Base-by-base conservation (phyloP, 1,140 invertebrate species). In the Bombus picipes region DNA sequence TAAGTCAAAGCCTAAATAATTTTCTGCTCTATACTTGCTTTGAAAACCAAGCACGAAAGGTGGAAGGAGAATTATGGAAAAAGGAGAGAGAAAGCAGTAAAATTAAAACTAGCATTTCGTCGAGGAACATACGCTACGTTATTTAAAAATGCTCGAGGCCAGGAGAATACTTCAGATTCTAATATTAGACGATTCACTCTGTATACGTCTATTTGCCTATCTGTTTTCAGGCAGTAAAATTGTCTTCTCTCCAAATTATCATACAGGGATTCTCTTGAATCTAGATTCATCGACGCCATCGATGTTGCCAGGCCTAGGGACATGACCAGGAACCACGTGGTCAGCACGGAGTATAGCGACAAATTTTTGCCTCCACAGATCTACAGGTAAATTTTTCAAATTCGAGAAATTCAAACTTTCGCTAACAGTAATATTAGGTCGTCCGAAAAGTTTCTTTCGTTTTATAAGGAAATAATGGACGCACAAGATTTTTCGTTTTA, bases 241-340 rank as follows among this genome's bases (percentile, higher is more conserved):
- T 34, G 13, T 43, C 25, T 65, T 70, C 39, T 53, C 10, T 22
- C 0, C 2, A 13, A 34, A 68, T 74, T 62, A 53, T 76, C 80
- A 81, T 71, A 57, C 47, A 57, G 68, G 10, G 28, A 66, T 88
- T 80, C 41, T 77, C 72, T 90, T 81, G 28, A 82, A 87, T 88
- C 83, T 86, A 96, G 95, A 90, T 96, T 94, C 83, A 88, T 95
- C 81, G 94, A 95, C 53, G 93, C 94, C 10, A 93, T 94, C n/a
- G 95, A 96, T 81, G 93, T 96, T 28, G 91, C 95, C 62, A 93
- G 94, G 86, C 94, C 95, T 10, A 93, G 95, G 77, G 95, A 96
- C 81, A 96, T 96, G 95, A 96, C 95, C 18, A 92, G 94, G 75
- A 96, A 95, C 87, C 94, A 95, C 81, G 92, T 96, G 66, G 93